Conservation (phyloP, 2,797 vertebrate species). For the Danio aesculapii region DNA sequence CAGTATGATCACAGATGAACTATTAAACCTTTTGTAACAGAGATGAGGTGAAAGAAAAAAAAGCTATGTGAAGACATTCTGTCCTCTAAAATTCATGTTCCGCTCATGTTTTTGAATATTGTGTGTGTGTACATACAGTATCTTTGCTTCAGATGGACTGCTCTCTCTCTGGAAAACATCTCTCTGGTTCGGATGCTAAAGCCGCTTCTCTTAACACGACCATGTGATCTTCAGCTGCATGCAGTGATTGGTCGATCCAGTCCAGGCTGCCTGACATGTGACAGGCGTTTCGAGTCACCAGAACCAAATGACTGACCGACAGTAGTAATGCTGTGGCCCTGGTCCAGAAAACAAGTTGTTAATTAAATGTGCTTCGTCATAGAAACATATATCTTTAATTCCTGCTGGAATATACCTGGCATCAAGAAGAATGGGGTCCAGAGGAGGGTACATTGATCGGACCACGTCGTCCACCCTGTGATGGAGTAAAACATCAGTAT, state of each 20-base stretch:
- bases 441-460: conserved; percentile 94
- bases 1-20: neutral
- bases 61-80: conserved; percentile 5
- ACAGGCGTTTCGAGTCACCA: conserved; percentile 95
- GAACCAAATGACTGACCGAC: conserved; percentile 93
- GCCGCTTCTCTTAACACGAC: conserved; percentile 90
- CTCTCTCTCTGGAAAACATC: conserved; percentile 82
- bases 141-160: conserved; percentile 84
- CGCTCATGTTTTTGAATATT: conserved; percentile 7
- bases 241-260: conserved; percentile 95
- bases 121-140: conserved; percentile 27
- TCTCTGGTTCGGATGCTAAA: conserved; percentile 87
- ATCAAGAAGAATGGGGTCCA: conserved; percentile 95
- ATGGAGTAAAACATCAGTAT: conserved; percentile 18
- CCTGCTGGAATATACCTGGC: conserved; percentile 81
- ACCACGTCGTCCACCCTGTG: conserved; percentile 95
- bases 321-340: conserved; percentile 93
- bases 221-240: conserved; percentile 93
- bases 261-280: conserved; percentile 90
- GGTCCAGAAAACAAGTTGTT: conserved; percentile 19
- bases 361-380: neutral
- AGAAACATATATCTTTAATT: neutral
- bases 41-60: neutral
- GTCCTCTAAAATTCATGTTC: neutral
- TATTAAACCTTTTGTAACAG: conserved; percentile 17